These are phyloP conservation scores for Sardina pilchardus DNA, from an alignment of 2,113 vertebrate species.

Conservation along the genomic window DNA sequence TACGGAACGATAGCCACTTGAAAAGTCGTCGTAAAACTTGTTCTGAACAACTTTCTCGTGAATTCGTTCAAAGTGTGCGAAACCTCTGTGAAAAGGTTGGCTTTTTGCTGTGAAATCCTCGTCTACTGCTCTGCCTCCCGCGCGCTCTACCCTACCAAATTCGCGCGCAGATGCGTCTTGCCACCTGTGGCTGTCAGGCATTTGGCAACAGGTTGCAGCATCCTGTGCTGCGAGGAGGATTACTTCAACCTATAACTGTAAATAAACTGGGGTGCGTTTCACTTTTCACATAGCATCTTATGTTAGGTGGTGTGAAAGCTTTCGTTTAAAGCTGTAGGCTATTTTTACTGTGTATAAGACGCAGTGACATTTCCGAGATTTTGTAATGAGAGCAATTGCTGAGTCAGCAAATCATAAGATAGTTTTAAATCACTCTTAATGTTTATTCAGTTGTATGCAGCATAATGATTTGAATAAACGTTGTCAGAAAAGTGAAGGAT, in stretches of 20 bases:
- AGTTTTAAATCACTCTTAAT: not conserved
- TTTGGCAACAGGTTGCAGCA: constrained; percentile 62
- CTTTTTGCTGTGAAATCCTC: not conserved
- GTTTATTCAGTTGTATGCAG: not conserved
- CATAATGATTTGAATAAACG: not conserved
- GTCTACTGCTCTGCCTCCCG: not conserved
- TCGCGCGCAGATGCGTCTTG: not conserved
- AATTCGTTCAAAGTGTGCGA: not conserved
- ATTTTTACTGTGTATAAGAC: not conserved
- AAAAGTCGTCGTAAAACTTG: not conserved
- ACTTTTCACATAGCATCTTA: not conserved
- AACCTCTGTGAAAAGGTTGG: not conserved
- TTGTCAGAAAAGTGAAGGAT: not conserved
- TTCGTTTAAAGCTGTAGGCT: not conserved
- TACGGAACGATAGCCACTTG: not conserved
- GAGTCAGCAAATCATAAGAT: not conserved
- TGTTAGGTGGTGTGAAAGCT: not conserved
- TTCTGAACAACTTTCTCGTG: not conserved
- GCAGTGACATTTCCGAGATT: not conserved
- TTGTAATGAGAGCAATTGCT: not conserved
- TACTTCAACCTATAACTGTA: not conserved
- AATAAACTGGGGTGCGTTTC: not conserved
- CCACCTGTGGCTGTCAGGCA: constrained; percentile 27
- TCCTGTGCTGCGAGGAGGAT: not conserved
- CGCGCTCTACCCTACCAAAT: not conserved